phyloP scores from a whole-genome alignment of 2,888 invertebrate species.

The Agonum fuliginosum region DNA sequence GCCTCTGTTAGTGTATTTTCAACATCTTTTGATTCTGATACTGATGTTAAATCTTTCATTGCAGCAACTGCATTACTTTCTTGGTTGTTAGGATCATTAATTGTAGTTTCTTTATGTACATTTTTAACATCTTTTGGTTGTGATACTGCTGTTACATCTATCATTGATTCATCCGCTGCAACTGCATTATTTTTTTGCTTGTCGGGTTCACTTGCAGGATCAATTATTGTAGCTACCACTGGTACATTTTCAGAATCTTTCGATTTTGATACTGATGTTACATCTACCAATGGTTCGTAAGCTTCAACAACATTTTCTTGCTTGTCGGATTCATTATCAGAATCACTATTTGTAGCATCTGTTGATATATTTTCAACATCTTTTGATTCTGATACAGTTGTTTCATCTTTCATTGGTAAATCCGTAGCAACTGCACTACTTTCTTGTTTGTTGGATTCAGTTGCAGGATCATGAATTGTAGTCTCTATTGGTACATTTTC shows the following conservation, averaged over 20 bases:
- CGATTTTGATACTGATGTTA: not conserved
- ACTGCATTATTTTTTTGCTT: not conserved
- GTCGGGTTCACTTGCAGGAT: not conserved
- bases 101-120: no score
- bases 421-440: not conserved
- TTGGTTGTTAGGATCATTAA: slow-evolving; percentile 46
- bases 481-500: no score
- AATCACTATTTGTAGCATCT: not conserved
- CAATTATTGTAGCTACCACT: not conserved
- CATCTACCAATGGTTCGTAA: no score
- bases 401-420: not conserved
- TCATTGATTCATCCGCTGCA: no score
- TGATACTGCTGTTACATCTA: no score
- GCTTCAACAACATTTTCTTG: no score
- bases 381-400: not conserved
- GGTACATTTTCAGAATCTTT: not conserved
- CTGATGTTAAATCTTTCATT: not conserved
- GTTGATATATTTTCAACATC: not conserved
- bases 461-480: slow-evolving; percentile 51
- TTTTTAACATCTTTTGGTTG: no score
- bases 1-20: not conserved
- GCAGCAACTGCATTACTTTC: not conserved
- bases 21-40: not conserved
- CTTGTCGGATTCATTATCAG: no score
- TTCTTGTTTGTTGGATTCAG: no score